A percentile compares a stretch with the other conserved stretches of the same genome.
Conservation (phyloP, 2,797 vertebrate species). For the Anableps anableps region DNA sequence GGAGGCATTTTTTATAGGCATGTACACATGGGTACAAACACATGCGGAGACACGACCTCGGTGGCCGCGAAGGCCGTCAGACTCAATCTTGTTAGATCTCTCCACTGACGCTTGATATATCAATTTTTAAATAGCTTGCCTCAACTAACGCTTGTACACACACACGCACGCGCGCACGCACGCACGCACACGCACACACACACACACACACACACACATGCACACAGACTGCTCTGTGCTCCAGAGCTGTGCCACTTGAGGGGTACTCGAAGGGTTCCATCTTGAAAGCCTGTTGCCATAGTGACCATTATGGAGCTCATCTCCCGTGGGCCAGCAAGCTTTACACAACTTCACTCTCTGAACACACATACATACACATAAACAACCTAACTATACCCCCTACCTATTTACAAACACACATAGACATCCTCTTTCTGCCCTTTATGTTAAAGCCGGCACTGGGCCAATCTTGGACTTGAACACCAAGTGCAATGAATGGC, state of each 20-base stretch:
- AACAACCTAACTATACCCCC: slow-evolving; percentile 14
- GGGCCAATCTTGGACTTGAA: slow-evolving; percentile 63
- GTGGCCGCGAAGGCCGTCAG: slow-evolving; percentile 72
- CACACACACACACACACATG: slow-evolving; percentile 33
- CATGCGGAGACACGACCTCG: slow-evolving; percentile 52
- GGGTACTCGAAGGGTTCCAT: slow-evolving; percentile 76
- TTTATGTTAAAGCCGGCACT: slow-evolving; percentile 48
- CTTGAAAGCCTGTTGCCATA: slow-evolving; percentile 83
- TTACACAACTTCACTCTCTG: slow-evolving; percentile 69
- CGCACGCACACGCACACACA: slow-evolving; percentile 36
- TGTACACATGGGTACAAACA: slow-evolving; percentile 58
- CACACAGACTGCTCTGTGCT: slow-evolving; percentile 62
- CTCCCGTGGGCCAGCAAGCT: slow-evolving; percentile 73
- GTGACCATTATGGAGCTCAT: slow-evolving; percentile 79
- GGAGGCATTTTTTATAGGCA: slow-evolving; percentile 52
- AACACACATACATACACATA: slow-evolving; percentile 27
- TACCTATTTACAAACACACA: slow-evolving; percentile 17
- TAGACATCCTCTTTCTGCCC: slow-evolving; percentile 49
- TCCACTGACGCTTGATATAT: slow-evolving; percentile 80
- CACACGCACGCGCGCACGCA: slow-evolving; percentile 50
- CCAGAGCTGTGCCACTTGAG: slow-evolving; percentile 69
- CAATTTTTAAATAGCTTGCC: slow-evolving; percentile 82
- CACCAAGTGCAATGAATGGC: slow-evolving; percentile 38
- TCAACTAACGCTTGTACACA: slow-evolving; percentile 56
- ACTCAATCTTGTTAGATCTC: slow-evolving; percentile 78